These are phyloP conservation scores for Theonella swinhoei DNA, from an alignment of 37 sponge, comb jelly and placozoan species.

Conservation along the genomic window DNA sequence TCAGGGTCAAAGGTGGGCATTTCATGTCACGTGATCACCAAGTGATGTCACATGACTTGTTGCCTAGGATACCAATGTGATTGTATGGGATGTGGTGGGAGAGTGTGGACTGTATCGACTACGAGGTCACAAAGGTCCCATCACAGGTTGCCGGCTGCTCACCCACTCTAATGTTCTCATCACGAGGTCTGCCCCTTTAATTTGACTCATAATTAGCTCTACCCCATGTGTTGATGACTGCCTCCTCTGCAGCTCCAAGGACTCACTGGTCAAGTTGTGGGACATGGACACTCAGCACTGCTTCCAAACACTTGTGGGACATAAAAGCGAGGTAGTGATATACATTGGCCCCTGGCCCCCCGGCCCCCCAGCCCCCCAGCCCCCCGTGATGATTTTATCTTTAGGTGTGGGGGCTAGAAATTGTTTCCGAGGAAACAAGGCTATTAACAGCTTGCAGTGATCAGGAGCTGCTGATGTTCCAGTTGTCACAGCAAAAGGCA, in stretches of 20 bases:
- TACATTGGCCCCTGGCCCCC: no score
- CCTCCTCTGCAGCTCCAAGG: constrained; percentile 76
- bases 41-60: background rate
- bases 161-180: constrained; percentile 60
- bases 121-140: constrained; percentile 88
- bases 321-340: constrained; percentile 73
- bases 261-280: constrained; percentile 92
- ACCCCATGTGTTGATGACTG: background rate
- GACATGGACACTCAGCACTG: constrained; percentile 94
- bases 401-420: constrained; percentile 63
- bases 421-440: constrained; percentile 33
- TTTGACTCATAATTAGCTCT: background rate
- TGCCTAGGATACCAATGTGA: constrained; percentile 81
- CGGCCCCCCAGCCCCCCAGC: no score
- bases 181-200: constrained; percentile 57
- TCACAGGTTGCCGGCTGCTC: constrained; percentile 70
- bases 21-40: background rate
- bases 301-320: constrained; percentile 84
- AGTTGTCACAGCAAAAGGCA: background rate
- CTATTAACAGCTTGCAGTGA: constrained; percentile 74
- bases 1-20: constrained; percentile 78
- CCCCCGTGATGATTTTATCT: background rate
- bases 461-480: constrained; percentile 66
- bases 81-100: constrained; percentile 92
- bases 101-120: constrained; percentile 86